These are phyloP conservation scores for Lasioglossum baleicum DNA, from an alignment of 1,140 invertebrate genomes.

Conservation along the genomic window DNA sequence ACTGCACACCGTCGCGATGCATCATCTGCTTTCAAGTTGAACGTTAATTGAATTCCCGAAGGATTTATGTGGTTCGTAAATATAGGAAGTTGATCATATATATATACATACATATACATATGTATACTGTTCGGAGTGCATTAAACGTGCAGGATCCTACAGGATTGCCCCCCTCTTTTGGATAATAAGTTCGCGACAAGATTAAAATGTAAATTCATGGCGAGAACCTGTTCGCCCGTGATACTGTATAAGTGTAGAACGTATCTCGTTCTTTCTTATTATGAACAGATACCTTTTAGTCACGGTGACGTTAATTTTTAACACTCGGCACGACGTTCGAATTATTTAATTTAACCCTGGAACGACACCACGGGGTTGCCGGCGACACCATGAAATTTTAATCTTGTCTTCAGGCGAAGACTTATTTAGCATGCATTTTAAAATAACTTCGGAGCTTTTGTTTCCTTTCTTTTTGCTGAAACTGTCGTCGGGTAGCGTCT, in stretches of 20 bases:
- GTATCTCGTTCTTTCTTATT: background rate
- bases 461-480: too few species aligned
- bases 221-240: slow-evolving; percentile 2
- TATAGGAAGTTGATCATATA: slow-evolving; percentile 28
- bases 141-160: background rate
- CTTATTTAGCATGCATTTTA: too few species aligned
- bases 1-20: slow-evolving; percentile 12
- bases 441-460: too few species aligned
- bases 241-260: background rate
- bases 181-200: background rate
- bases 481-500: too few species aligned
- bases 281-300: background rate
- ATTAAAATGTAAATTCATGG: slow-evolving; percentile 29
- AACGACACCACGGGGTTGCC: too few species aligned
- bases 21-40: slow-evolving; percentile 6
- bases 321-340: background rate
- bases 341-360: too few species aligned
- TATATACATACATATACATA: background rate
- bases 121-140: background rate
- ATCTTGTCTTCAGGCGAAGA: too few species aligned
- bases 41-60: slow-evolving; percentile 32
- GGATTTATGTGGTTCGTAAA: slow-evolving; percentile 38
- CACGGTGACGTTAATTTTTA: background rate
- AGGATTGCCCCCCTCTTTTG: background rate
- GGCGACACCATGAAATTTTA: too few species aligned